Base-by-base conservation (phyloP, 53 echinoderm and acorn worm genomes). In the Patiria pectinifera region DNA sequence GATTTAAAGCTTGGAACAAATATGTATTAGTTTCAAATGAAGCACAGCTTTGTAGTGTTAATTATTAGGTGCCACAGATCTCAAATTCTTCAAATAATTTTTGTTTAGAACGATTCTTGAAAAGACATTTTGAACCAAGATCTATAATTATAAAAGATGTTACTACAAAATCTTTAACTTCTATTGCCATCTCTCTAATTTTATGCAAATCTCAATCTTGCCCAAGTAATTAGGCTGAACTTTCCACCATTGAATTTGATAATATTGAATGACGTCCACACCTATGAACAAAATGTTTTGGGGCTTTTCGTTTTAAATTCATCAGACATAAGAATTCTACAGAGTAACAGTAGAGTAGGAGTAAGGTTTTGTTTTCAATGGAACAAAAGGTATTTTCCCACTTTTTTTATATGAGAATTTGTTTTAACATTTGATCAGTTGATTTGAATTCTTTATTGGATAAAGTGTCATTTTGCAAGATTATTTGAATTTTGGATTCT, bases 131-230 rank as follows among this genome's bases (percentile, higher is more conserved):
- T 69, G 69, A 69, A 15, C 21, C 69, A 69, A 69, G 16, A 69
- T 21, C 15, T 15, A 69, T 18, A 8, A 69, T 69, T 21, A 69
- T 69, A 18, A 18, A 11, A 69, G 15, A 53, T 53, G 53, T 53
- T 53, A 53, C 2, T 53, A 8, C 0, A 53, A 6, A 53, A 35
- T 35, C 53, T 53, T 53, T 53, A 53, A 53, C 53, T 53, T 5
- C 2, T 2, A 53, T 53, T 53, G 53, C 53, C 53, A 1, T 1
- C 53, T 53, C 35, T 74, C 4, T 9, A 74, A 74, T 74, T 74
- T n/a, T 74, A 74, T 74, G 74, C 74, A 74, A 74, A 74, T 24
- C 24, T 4, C 19, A 74, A n/a, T 74, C 74, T 74, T 74, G 74
- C 74, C 74, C 4, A 23, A 74, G 74, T n/a, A 74, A 74, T n/a